A percentile compares a stretch with the other conserved stretches of the same genome.
Conservation (phyloP, 2,113 vertebrate species). For the Lasiurus cinereus region DNA sequence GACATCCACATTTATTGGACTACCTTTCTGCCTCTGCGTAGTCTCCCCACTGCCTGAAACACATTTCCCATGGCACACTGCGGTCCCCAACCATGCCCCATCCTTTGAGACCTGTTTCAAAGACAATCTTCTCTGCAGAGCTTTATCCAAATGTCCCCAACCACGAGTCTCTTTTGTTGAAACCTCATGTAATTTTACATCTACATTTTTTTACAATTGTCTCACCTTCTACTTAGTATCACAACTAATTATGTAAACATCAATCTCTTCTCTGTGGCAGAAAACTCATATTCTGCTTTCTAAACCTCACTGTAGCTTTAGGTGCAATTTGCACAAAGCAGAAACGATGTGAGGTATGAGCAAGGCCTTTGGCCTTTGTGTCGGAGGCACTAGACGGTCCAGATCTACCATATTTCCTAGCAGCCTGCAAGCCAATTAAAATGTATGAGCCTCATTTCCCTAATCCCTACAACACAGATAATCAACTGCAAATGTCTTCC, state of each 20-base stretch:
- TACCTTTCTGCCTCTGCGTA: not conserved
- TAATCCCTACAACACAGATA: not conserved
- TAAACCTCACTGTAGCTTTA: not conserved
- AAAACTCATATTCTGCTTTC: not conserved
- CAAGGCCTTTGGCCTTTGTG: not conserved
- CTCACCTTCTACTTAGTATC: not conserved
- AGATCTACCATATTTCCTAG: not conserved
- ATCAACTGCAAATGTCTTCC: not conserved
- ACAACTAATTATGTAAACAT: constrained; percentile 13
- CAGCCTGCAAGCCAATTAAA: not conserved
- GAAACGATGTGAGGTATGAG: not conserved
- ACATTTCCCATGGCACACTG: not conserved
- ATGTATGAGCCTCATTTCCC: not conserved
- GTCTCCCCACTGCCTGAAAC: not conserved
- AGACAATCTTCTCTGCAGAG: not conserved
- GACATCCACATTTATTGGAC: not conserved
- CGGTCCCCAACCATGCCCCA: not conserved
- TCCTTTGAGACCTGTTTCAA: not conserved
- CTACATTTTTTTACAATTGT: not conserved
- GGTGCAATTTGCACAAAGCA: not conserved
- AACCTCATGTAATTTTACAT: not conserved
- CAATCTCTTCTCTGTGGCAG: not conserved
- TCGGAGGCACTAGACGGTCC: not conserved
- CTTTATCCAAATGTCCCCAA: not conserved
- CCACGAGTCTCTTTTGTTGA: not conserved